These are phyloP conservation scores for Mesocentrotus franciscanus DNA, from an alignment of 53 echinoderm and acorn worm species.

Conservation along the genomic window DNA sequence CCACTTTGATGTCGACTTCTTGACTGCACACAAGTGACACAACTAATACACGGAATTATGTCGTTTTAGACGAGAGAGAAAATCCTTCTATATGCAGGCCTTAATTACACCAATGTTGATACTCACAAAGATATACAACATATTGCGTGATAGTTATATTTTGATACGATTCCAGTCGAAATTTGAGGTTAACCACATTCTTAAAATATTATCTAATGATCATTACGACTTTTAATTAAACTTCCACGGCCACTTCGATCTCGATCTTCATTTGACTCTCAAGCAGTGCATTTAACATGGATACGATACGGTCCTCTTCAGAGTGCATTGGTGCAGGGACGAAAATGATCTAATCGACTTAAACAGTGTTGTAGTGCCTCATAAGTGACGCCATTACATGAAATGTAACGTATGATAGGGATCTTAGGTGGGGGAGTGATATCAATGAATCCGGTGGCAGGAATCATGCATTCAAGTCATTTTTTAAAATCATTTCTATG, in stretches of 20 bases:
- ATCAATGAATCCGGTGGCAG: neutral
- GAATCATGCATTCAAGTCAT: slow-evolving; percentile 2
- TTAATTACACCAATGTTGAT: too few species aligned
- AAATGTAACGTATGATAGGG: neutral
- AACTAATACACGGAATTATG: neutral
- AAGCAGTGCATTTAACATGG: neutral
- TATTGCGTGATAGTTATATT: neutral
- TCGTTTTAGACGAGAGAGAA: too few species aligned
- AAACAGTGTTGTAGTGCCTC: neutral
- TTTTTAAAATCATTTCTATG: neutral
- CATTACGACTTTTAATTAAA: too few species aligned
- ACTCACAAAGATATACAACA: too few species aligned
- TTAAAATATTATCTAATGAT: too few species aligned
- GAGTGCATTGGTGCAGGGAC: too few species aligned
- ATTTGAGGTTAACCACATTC: neutral
- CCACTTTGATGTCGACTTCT: neutral
- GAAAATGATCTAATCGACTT: neutral
- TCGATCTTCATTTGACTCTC: too few species aligned
- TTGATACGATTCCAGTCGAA: neutral
- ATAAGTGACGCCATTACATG: too few species aligned
- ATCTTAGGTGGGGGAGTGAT: neutral
- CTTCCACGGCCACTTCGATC: too few species aligned
- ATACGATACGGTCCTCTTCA: too few species aligned
- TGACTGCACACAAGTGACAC: neutral
- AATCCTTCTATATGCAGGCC: too few species aligned